These are phyloP conservation scores for Bufo gargarizans DNA, from an alignment of 2,113 vertebrate species.

Conservation along the genomic window DNA sequence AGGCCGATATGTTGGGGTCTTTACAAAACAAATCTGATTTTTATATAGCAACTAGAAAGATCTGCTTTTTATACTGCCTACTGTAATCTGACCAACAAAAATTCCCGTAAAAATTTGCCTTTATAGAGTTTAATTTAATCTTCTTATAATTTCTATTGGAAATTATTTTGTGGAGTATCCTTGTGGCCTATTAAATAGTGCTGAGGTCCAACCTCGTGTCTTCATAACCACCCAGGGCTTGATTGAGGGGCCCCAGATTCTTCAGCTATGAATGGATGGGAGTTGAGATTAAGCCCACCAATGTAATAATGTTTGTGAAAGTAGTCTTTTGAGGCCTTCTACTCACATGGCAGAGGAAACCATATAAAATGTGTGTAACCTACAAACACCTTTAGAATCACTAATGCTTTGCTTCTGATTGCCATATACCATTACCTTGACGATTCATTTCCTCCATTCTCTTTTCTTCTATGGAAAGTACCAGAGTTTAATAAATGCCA, in stretches of 20 bases:
- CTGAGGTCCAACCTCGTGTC: background rate
- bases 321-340: background rate
- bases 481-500: conserved; percentile 15
- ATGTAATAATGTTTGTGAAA: background rate
- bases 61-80: no score
- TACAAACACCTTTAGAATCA: background rate
- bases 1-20: no score
- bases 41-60: no score
- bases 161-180: background rate
- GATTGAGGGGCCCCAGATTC: background rate
- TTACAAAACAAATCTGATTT: no score
- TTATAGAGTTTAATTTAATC: no score
- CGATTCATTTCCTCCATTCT: conserved; percentile 5
- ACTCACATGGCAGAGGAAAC: background rate
- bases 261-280: background rate
- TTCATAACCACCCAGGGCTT: conserved; percentile 5
- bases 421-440: background rate
- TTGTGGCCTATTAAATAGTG: background rate
- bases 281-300: background rate
- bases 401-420: background rate
- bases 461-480: background rate
- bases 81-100: no score
- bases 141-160: background rate
- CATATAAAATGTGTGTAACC: background rate
- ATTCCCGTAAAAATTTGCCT: no score